Evolutionary conservation across 2,888 invertebrate species (phyloP), one percentile per base, ranked within the genome.

Genomic region (Agrotis puta): DNA sequence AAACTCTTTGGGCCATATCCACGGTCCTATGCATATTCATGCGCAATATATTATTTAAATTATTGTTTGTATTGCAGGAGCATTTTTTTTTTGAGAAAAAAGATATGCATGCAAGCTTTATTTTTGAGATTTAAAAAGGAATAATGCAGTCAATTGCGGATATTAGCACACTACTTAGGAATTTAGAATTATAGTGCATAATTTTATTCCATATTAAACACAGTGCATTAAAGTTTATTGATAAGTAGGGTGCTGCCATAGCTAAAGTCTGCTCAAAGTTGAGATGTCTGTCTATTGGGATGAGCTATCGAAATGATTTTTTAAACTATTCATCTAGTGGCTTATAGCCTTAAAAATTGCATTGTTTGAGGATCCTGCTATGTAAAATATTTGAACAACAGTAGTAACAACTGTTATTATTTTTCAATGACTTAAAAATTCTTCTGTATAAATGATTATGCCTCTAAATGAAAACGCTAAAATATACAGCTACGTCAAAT

Each of bases 21-120:
- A 24, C 54, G 14, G 27, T 33, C 11, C 48, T 27, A 76, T 87
- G 83, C 64, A 83, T 75, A 79, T 83, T 74, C 92, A 92, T 91
- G 92, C 92, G 57, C 39, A 47, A 45, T 50, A 45, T 24, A 33
- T 50, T 56, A 50, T 81, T 82, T 74, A 64, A 33, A 57, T 62
- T 64, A 65, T 82, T 66, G 47, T 51, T 71, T 67, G 66, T 74
- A 75, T 75, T 75, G 78, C 68, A 71, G 71, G 77, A 80, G 72
- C 73, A 65, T 80, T 47, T 33, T 50, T 54, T 76, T 64, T 70
- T 76, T 74, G 51, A 70, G 61, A 79, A 70, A 77, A 77, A 82
- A 61, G 13, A 18, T 74, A 50, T 61, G 77, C 90, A 91, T 90
- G 92, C 91, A 90, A 88, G 87, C 87, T 56, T 65, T 75, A 58